A percentile compares a stretch with the other conserved stretches of the same genome.
These are phyloP conservation scores for Apamea epomidion DNA, from an alignment of 2,888 invertebrate genomes.

Conservation along the genomic window DNA sequence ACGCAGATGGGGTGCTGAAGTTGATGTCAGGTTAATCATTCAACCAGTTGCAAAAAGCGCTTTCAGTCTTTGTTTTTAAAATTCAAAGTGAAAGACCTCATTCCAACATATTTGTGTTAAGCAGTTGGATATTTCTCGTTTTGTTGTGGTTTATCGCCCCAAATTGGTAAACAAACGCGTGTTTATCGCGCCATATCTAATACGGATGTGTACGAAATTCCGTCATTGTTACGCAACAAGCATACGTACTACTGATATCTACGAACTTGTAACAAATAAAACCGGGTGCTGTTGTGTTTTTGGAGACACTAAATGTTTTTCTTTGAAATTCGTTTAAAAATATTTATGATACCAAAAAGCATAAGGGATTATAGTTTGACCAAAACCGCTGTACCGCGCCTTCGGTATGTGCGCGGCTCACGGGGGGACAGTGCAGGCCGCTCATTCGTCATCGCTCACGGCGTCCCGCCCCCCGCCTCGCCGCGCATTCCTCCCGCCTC, in stretches of 20 bases:
- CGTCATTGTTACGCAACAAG: slow-evolving; percentile 15
- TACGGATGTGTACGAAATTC: slow-evolving; percentile 54
- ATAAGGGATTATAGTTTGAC: too few relatives aligned
- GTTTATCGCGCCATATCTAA: slow-evolving; percentile 40
- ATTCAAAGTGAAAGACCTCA: not conserved
- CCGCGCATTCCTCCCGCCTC: too few relatives aligned
- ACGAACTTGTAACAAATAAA: not conserved
- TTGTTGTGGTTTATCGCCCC: slow-evolving; percentile 19
- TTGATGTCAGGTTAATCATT: too few relatives aligned
- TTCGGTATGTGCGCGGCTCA: too few relatives aligned
- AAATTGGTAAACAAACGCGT: slow-evolving; percentile 38
- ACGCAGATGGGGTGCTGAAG: too few relatives aligned
- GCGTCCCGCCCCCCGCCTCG: too few relatives aligned
- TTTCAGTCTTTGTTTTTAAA: not conserved
- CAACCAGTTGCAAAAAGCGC: not conserved
- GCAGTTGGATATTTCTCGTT: not conserved
- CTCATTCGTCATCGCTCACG: too few relatives aligned
- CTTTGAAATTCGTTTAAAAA: not conserved
- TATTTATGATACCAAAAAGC: not conserved
- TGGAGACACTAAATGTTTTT: not conserved
- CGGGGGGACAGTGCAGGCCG: too few relatives aligned
- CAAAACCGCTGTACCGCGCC: too few relatives aligned
- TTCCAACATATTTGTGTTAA: not conserved
- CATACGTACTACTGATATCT: not conserved
- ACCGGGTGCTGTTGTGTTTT: not conserved